A percentile compares a stretch with the other conserved stretches of the same genome.
phyloP scores from a whole-genome alignment of 2,797 vertebrate genomes.

The Steatocranus sp. region DNA sequence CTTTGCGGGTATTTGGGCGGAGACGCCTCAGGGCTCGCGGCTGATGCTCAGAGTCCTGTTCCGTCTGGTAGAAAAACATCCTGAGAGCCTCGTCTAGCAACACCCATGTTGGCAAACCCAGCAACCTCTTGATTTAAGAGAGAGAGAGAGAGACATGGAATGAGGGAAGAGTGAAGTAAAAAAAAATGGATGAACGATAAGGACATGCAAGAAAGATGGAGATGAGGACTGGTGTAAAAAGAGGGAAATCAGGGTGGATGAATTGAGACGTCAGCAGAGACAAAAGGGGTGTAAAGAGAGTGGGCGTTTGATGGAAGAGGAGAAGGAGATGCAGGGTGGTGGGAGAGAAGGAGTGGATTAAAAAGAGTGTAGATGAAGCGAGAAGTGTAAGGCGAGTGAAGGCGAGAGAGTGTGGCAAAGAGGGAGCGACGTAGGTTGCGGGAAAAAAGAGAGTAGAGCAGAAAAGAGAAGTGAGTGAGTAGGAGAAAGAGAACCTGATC shows the following conservation, averaged over 20 bases:
- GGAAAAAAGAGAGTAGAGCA: slow-evolving; percentile 19
- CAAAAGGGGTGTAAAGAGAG: background rate
- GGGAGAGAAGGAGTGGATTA: slow-evolving; percentile 10
- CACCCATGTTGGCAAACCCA: slow-evolving; percentile 84
- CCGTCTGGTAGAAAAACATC: slow-evolving; percentile 92
- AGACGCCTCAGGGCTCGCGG: slow-evolving; percentile 86
- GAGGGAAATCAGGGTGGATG: background rate
- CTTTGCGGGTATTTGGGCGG: slow-evolving; percentile 87
- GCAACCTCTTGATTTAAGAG: slow-evolving; percentile 74
- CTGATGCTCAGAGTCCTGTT: slow-evolving; percentile 79
- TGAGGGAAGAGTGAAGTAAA: background rate
- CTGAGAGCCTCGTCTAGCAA: slow-evolving; percentile 84
- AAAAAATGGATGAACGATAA: background rate
- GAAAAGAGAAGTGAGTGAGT: slow-evolving; percentile 60
- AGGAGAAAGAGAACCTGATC: slow-evolving; percentile 53
- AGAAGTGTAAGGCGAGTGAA: slow-evolving; percentile 34
- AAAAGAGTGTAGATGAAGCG: slow-evolving; percentile 6
- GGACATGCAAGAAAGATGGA: background rate
- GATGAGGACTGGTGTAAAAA: background rate
- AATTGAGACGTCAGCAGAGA: background rate
- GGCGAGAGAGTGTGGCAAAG: slow-evolving; percentile 33
- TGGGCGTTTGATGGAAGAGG: slow-evolving; percentile 8
- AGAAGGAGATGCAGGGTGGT: background rate
- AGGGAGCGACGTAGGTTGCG: slow-evolving; percentile 47
- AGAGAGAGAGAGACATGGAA: background rate